These are phyloP conservation scores for Dynastes maya DNA, from an alignment of 2,888 invertebrate species.

Conservation along the genomic window DNA sequence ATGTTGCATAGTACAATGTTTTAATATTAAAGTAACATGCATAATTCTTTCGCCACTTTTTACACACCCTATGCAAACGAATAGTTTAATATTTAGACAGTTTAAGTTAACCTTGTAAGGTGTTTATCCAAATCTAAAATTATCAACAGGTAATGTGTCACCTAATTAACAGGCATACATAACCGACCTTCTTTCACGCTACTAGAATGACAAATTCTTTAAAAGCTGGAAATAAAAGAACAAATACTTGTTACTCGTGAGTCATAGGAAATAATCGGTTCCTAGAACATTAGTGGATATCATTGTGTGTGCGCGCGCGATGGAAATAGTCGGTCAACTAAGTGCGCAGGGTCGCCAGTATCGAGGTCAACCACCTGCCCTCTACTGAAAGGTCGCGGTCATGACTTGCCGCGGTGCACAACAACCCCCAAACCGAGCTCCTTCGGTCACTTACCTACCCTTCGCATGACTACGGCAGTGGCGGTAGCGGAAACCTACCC, in stretches of 20 bases:
- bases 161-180: background rate
- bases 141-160: conserved; percentile 4
- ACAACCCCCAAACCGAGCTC: conserved; percentile 57
- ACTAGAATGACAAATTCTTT: background rate
- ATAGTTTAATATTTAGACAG: no score
- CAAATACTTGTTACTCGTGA: conserved; percentile 17
- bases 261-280: conserved; percentile 25
- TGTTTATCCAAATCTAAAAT: no score
- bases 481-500: conserved; percentile 37
- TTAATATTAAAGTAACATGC: no score
- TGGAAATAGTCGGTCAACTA: conserved; percentile 54
- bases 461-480: conserved; percentile 46
- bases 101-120: no score
- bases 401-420: conserved; percentile 60
- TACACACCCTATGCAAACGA: no score
- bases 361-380: conserved; percentile 63
- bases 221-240: background rate
- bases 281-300: conserved; percentile 22
- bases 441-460: conserved; percentile 54
- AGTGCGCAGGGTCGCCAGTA: conserved; percentile 56
- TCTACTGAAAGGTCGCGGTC: conserved; percentile 63
- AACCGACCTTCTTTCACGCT: background rate
- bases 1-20: no score
- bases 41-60: no score
- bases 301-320: conserved; percentile 39